phyloP scores from a whole-genome alignment of 2,888 invertebrate species.

The Pelosia muscerda region DNA sequence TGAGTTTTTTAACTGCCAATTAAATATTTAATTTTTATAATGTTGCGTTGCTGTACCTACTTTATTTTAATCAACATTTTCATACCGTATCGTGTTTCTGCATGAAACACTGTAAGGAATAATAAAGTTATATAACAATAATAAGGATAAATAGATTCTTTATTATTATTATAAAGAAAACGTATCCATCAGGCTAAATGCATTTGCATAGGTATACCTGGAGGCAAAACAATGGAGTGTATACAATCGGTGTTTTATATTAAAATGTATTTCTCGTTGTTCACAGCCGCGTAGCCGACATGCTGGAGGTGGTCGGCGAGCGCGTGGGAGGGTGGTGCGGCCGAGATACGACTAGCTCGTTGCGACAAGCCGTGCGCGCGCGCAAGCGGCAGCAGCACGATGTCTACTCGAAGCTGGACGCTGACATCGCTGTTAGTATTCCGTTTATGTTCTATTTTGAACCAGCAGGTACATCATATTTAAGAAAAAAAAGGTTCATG shows the following conservation, averaged over 20 bases:
- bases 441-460: neutral
- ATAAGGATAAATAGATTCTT: too few species aligned
- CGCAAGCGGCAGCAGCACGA: slow-evolving; percentile 66
- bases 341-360: slow-evolving; percentile 70
- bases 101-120: too few species aligned
- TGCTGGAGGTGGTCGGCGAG: slow-evolving; percentile 86
- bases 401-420: slow-evolving; percentile 72
- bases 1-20: too few species aligned
- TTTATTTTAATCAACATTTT: too few species aligned
- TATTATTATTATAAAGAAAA: too few species aligned
- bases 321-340: slow-evolving; percentile 84
- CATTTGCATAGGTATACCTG: neutral
- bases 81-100: too few species aligned
- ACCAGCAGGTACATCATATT: neutral
- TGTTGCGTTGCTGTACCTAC: too few species aligned
- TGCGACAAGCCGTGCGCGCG: slow-evolving; percentile 75
- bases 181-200: neutral
- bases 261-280: slow-evolving; percentile 24
- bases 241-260: neutral
- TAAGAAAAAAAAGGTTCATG: neutral
- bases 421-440: slow-evolving; percentile 68
- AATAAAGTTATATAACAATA: too few species aligned
- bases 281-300: slow-evolving; percentile 83
- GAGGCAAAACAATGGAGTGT: neutral
- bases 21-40: too few species aligned